Evolutionary conservation across 2,113 vertebrate species (phyloP), one percentile per base, ranked within the genome.

Genomic region (Ceratotherium simum): DNA sequence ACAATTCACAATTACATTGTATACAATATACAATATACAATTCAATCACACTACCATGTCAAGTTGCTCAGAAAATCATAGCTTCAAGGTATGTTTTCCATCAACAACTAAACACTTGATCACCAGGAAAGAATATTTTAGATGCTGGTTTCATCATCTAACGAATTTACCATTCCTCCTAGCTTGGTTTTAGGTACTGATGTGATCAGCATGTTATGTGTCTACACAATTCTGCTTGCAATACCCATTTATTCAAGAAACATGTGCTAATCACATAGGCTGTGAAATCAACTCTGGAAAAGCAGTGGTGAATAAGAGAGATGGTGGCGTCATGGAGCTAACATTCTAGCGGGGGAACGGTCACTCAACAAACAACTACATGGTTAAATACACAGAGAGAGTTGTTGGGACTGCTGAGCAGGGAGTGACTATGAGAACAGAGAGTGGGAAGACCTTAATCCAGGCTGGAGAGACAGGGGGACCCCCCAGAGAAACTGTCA

Each of bases 351-450:
- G 12, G 33, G 18, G 14, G 39, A 17, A 10, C n/a, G 0, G 36
- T 3, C 42, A 5, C 18, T 2, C 14, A 39, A 7, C 58, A 64
- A n/a, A 25, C 4, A 7, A 39, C 3, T 0, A 4, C 31, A 5
- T 0, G 4, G n/a, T 23, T 7, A 56, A 2, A 42, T 5, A 29
- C 3, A 4, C 14, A 17, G 5, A 51, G 10, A 2, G 14, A 6
- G 6, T 3, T 11, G 58, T 8, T 1, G 1, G 5, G 39, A 7
- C 51, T 9, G 21, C 58, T 6, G 9, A 12, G 14, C 39, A 3
- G 31, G 31, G 5, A 6, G 21, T 20, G 2, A 1, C 31, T n/a
- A 2, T 0, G 29, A 4, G 18, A 14, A 2, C 0, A 6, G 18
- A 21, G 5, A 0, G 42, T 21, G 18, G 58, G 25, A 36, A 21